A percentile compares a stretch with the other conserved stretches of the same genome.
Conservation (phyloP, 1,140 invertebrate genomes). For the Geopemphigus sp. region DNA sequence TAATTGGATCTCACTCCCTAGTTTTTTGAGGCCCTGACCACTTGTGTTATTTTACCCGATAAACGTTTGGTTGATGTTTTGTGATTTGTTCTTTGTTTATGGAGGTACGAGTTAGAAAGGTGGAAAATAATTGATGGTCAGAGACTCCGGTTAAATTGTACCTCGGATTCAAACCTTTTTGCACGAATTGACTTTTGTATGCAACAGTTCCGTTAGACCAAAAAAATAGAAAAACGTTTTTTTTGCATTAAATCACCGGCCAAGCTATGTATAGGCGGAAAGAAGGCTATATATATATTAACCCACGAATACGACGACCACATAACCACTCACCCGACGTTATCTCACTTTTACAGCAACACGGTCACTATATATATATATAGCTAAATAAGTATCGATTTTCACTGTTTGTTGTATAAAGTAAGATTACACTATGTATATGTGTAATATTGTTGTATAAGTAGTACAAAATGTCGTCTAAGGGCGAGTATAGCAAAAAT, state of each 20-base stretch:
- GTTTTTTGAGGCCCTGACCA: too few species aligned
- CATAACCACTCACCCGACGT: background rate
- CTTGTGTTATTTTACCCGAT: too few species aligned
- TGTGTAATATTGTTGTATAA: background rate
- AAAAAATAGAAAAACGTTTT: background rate
- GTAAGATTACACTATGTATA: background rate
- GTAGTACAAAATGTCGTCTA: background rate
- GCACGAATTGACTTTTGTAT: background rate
- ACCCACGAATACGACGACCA: background rate
- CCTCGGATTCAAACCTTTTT: too few species aligned
- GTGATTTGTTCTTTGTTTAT: too few species aligned
- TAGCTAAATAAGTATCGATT: slow-evolving; percentile 15
- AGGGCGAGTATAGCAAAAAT: background rate
- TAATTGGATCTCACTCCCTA: too few species aligned
- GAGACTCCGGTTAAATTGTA: too few species aligned
- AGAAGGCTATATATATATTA: background rate
- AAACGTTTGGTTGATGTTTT: too few species aligned
- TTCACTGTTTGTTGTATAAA: background rate
- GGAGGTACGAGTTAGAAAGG: too few species aligned
- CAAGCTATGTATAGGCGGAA: background rate
- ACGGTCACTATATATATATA: background rate
- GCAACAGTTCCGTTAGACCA: background rate
- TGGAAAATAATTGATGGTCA: too few species aligned
- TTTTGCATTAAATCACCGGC: background rate
- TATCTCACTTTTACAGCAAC: background rate